Percentiles rank a stretch among this genome's conserved stretches.
Conservation (phyloP, 2,888 invertebrate species). For the Cryptocephalus primarius region DNA sequence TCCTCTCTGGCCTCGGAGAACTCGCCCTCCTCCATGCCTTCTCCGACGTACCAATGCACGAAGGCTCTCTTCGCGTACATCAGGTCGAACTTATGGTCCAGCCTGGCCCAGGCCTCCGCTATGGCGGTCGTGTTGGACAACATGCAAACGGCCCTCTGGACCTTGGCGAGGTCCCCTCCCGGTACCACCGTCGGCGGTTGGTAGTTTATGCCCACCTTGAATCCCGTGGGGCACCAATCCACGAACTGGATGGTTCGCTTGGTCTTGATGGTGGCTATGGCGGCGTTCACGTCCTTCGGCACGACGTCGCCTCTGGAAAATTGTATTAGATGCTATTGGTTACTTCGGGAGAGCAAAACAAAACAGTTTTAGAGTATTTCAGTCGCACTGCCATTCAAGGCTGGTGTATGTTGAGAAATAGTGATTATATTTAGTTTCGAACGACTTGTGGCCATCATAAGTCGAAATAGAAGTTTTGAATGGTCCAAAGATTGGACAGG, state of each 20-base stretch:
- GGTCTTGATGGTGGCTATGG: constrained; percentile 90
- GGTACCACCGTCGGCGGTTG: constrained; percentile 87
- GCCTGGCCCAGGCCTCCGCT: constrained; percentile 89
- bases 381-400: too few species aligned
- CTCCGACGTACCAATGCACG: constrained; percentile 81
- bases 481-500: too few species aligned
- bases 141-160: constrained; percentile 94
- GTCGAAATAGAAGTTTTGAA: too few species aligned
- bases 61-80: constrained; percentile 96
- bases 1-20: constrained; percentile 82
- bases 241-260: constrained; percentile 79
- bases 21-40: constrained; percentile 81
- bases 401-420: too few species aligned
- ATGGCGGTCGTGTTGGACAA: constrained; percentile 93
- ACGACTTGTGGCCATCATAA: too few species aligned
- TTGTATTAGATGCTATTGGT: background rate
- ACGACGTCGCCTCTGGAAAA: constrained; percentile 21
- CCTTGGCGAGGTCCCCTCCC: constrained; percentile 81
- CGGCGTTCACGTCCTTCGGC: constrained; percentile 79
- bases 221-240: constrained; percentile 32
- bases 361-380: too few species aligned
- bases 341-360: too few species aligned
- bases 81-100: constrained; percentile 91
- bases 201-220: constrained; percentile 61
- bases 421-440: too few species aligned